Evolutionary conservation across 2,113 vertebrate species (phyloP), one percentile per base, ranked within the genome.

Genomic region (Scopus umbretta): DNA sequence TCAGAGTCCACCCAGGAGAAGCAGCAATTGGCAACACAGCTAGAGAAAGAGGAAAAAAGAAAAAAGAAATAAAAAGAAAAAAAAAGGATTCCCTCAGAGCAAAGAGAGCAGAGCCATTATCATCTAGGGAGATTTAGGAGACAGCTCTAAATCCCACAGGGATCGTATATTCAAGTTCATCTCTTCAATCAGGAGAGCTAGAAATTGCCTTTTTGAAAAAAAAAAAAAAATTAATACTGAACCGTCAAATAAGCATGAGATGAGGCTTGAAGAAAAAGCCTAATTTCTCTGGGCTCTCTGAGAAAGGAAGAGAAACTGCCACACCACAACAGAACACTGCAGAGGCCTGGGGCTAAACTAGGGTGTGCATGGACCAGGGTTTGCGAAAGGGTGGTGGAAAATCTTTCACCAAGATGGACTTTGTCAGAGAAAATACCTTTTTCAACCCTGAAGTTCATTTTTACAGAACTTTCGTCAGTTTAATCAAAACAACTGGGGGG

Each of bases 81-180:
- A 9, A 66, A 72, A 79, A 80, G 2, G 9, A 92, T 84, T 87
- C 36, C 55, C 83, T 88, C 1, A 0, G 62, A 94, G 82, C 43
- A 19, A 72, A 85, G 45, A 66, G 23, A 92, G 90, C 40, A 68
- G 49, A 92, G 67, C 49, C 79, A 58, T 90, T 43, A 65, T 43
- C 71, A 86, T 76, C 82, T 9, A 12, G 88, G 81, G 90, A 96
- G 88, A 94, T 94, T 94, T 88, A 95, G 91, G 63, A 95, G 88
- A 88, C 83, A 80, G 92, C 58, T 76, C 62, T 11, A 61, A 86
- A 56, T 80, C 88, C 94, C 91, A 83, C 38, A n/a, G 49, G 80
- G 67, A 90, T 70, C 63, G 15, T 42, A 49, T 21, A 93, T 76
- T 73, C 79, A 85, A 93, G 65, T 84, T 95, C 90, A 91, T 85